phyloP scores from a whole-genome alignment of 2,113 vertebrate species.

The Serranochromis macrocephalus region DNA sequence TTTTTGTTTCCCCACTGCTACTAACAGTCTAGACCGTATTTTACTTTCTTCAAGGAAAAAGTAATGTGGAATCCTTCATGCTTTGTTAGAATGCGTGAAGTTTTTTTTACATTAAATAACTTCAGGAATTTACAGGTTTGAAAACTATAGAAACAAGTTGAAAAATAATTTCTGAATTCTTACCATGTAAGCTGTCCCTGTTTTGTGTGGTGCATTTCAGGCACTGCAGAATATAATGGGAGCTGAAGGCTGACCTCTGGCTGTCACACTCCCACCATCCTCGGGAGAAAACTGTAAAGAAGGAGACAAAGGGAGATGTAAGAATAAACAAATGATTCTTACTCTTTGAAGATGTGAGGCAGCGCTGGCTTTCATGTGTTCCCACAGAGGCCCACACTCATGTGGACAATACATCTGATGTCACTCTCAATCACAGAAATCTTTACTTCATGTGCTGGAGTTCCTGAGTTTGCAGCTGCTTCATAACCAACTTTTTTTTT shows the following conservation, averaged over 20 bases:
- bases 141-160: background rate
- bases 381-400: background rate
- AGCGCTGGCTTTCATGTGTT: conserved; percentile 34
- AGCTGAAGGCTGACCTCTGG: conserved; percentile 33
- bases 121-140: background rate
- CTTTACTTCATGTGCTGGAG: background rate
- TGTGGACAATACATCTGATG: conserved; percentile 12
- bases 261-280: conserved; percentile 21
- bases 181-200: background rate
- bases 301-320: conserved; percentile 14
- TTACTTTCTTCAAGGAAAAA: background rate
- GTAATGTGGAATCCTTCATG: background rate
- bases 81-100: background rate
- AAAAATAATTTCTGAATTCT: background rate
- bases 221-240: background rate
- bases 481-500: background rate
- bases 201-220: background rate
- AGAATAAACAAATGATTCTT: conserved; percentile 36
- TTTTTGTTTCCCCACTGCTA: background rate
- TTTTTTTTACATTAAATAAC: background rate
- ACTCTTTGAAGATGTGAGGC: conserved; percentile 56
- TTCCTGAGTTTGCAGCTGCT: background rate
- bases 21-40: fast-evolving
- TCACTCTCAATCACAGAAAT: background rate
- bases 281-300: conserved; percentile 4